Percentiles rank a stretch among this genome's conserved stretches.
Conservation (phyloP, 1,140 invertebrate genomes). For the Delia radicum region DNA sequence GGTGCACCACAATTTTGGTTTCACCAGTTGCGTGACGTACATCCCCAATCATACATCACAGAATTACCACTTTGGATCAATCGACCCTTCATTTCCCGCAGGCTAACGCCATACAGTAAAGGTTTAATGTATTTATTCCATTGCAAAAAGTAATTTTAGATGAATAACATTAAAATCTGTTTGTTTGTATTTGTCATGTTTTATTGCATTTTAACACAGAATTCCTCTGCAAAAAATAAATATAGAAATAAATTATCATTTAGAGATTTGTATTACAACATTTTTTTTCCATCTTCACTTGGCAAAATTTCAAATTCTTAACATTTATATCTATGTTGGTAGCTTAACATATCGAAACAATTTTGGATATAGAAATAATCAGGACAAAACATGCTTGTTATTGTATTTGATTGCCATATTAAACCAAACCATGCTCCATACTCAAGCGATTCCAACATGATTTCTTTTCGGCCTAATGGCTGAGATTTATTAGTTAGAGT, state of each 20-base stretch:
- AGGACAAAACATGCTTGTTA: background rate
- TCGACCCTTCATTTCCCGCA: too few species aligned
- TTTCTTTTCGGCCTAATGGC: background rate
- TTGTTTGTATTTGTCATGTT: background rate
- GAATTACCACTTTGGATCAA: too few species aligned
- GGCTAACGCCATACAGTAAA: too few species aligned
- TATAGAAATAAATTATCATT: background rate
- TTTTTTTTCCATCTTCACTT: background rate
- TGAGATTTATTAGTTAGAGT: background rate
- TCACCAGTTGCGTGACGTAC: too few species aligned
- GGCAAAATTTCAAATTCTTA: background rate
- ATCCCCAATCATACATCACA: too few species aligned
- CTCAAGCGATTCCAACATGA: background rate
- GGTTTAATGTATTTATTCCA: too few species aligned
- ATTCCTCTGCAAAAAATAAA: background rate
- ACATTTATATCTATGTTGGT: too few species aligned
- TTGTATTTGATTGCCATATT: background rate
- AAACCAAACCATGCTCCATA: background rate
- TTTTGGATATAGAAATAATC: background rate
- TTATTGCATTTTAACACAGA: background rate
- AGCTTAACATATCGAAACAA: background rate
- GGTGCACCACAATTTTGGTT: too few species aligned
- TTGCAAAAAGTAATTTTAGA: too few species aligned
- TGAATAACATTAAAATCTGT: too few species aligned
- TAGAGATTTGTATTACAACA: background rate